Evolutionary conservation across 2,888 invertebrate genomes (phyloP).

Genomic region (Drosophila yooni): DNA sequence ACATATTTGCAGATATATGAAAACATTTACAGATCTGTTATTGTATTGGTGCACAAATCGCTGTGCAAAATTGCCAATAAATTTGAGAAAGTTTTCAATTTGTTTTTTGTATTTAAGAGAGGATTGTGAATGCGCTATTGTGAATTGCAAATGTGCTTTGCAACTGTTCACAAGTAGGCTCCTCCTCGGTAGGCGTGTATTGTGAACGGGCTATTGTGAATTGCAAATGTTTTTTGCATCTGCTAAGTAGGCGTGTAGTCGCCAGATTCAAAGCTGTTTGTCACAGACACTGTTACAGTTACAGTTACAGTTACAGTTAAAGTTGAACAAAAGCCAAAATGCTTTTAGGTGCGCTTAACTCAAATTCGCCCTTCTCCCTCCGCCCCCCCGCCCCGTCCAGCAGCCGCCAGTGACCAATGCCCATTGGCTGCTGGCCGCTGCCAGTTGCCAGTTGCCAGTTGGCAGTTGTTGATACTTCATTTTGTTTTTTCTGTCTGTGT

Average conservation of each 20-base stretch:
- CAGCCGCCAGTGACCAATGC: background rate
- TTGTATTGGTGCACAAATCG: no score
- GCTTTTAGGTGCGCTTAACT: slow-evolving; percentile 44
- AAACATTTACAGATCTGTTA: background rate
- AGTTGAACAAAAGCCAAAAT: slow-evolving; percentile 55
- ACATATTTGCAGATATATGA: background rate
- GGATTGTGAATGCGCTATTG: no score
- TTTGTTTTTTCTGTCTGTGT: slow-evolving; percentile 13
- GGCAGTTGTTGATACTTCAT: slow-evolving; percentile 30
- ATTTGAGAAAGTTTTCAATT: background rate
- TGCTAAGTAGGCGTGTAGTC: slow-evolving; percentile 38
- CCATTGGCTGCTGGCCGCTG: background rate
- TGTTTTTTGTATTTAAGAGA: no score
- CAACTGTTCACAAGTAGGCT: no score
- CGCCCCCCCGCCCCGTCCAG: background rate
- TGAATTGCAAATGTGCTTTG: no score
- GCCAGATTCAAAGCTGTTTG: slow-evolving; percentile 16
- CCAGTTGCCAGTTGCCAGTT: slow-evolving; percentile 16
- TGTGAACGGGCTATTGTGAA: background rate
- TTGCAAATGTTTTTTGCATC: slow-evolving; percentile 2
- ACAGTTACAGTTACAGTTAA: slow-evolving; percentile 23
- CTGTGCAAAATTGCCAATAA: background rate
- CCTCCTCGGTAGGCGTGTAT: no score
- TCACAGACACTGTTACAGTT: slow-evolving; percentile 7
- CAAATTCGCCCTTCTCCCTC: background rate